Evolutionary conservation across 2,888 invertebrate species (phyloP), one percentile per base, ranked within the genome.

Genomic region (Leptopilina syphax): DNA sequence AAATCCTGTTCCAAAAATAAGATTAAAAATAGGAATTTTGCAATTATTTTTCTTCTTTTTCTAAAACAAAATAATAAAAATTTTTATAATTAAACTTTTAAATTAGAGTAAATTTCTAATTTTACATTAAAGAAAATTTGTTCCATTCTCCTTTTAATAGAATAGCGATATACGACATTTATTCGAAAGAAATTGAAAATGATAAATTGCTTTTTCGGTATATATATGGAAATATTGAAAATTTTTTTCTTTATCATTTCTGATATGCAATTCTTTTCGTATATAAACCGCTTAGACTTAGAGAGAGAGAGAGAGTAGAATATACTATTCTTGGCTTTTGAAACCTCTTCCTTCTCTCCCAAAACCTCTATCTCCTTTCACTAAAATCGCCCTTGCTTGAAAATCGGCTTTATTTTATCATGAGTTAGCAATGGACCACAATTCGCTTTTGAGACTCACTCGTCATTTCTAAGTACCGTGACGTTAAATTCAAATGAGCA

Each of bases 321-420:
- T 34, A 73, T 7, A 50, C 50, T 50, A 50, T 50, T 10, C 12
- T 50, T 34, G 73, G 57, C 57, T 73, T 73, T 73, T 8, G 5
- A 44, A 44, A 44, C 44, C 34, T 44, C 44, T 5, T 44, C 44
- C 8, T 8, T 44, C 44, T 44, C 44, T 44, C 44, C 8, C 44
- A 34, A 57, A 54, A n/a, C 13, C 1, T 3, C 57, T 24, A 34
- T 73, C 57, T 73, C 50, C 12, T 50, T 12, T 12, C 50, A 10
- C 50, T 50, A 50, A 54, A 54, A 50, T 70, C 70, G 24, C 44
- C 47, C 24, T 34, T 6, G 6, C 68, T 24, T 27, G 50, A 54
- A 70, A 70, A 73, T 73, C 73, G 73, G 73, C 73, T 73, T 73
- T 57, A 73, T 73, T 73, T 73, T 73, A 73, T 73, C 73, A 73